Evolutionary conservation across 2,888 invertebrate species (phyloP).

Genomic region (Uropetala carovei): DNA sequence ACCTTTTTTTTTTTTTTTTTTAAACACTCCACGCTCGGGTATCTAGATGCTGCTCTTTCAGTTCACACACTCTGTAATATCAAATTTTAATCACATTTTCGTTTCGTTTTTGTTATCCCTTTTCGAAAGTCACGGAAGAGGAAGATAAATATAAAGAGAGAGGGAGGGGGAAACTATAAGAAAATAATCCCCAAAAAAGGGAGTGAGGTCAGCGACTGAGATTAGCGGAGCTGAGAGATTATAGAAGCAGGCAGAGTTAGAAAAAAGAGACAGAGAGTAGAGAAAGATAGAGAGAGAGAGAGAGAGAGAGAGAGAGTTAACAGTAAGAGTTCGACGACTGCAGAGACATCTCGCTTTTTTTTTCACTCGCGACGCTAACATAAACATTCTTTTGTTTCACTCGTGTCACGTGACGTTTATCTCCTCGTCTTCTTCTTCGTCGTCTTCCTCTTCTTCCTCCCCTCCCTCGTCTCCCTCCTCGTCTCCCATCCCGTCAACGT

Average conservation of each 20-base stretch:
- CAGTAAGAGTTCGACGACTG: neutral
- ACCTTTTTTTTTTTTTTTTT: no score
- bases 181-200: neutral
- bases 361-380: neutral
- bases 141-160: no score
- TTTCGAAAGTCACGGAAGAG: no score
- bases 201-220: neutral
- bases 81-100: no score
- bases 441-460: constrained; percentile 74
- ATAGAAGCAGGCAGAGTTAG: neutral
- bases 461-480: constrained; percentile 70
- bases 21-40: no score
- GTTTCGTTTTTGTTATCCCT: no score
- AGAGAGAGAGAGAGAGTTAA: neutral
- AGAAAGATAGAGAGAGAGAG: neutral
- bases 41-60: no score
- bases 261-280: neutral
- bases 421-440: constrained; percentile 86
- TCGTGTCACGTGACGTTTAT: constrained; percentile 89
- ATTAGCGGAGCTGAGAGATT: no score
- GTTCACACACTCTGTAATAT: no score
- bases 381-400: neutral
- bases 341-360: neutral
- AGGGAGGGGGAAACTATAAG: no score
- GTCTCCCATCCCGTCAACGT: neutral